Base-by-base conservation (phyloP, 2,113 vertebrate species). In the Pterocles orientalis region DNA sequence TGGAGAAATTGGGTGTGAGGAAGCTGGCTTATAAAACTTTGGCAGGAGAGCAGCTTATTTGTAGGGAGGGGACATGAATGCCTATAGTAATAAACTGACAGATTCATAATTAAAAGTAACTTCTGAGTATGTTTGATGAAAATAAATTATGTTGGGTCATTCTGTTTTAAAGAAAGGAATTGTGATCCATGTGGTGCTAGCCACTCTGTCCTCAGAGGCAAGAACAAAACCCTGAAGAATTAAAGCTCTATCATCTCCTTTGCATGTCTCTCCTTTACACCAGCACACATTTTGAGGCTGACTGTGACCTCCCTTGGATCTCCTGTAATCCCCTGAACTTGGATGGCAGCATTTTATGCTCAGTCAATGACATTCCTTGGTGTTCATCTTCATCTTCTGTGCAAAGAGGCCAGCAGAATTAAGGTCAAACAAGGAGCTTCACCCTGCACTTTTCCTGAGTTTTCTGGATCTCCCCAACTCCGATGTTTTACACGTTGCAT, bases 101-200 rank as follows among this genome's bases (percentile, higher is more conserved):
- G 26, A 33, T 57, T 41, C 0, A 16, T 82, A 65, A 43, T 50
- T 76, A 47, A n/a, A 80, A 48, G 6, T 19, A 72, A 61, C 11
- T 72, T 93, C 28, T 45, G 43, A 88, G 39, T 4, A 39, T 4
- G 3, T 41, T 70, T 31, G 20, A 72, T 69, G 61, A n/a, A 56
- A 85, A 82, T 9, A 34, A 76, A 45, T 64, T 10, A 13, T 8
- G 7, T 51, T 68, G 26, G 12, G 6, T 71, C 0, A 0, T 78
- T 86, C 45, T 47, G 34, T 57, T 82, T 76, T 34, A 80, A 93
- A 77, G 66, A 76, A 79, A 85, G 39, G 19, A 57, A 50, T 53
- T 0, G 0, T 1, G 8, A 26, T 18, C 45, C 17, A 3, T 24
- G 16, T 73, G 71, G 12, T 43, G 43, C 28, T 57, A 11, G 14